Evolutionary conservation across 2,797 vertebrate genomes (phyloP).

Genomic region (Manis pentadactyla): DNA sequence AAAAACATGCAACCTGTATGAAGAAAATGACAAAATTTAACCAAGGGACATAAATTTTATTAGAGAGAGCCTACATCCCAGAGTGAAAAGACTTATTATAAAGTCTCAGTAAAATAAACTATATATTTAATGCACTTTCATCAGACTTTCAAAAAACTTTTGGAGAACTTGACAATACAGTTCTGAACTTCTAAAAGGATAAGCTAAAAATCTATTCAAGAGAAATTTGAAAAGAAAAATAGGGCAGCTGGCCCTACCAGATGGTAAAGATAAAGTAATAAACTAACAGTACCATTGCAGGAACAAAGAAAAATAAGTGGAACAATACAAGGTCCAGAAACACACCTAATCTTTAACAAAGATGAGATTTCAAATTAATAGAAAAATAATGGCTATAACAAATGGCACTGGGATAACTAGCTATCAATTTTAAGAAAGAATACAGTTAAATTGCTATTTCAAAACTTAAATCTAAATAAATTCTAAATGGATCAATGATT

Average conservation of each 20-base stretch:
- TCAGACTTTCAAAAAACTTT: slow-evolving; percentile 34
- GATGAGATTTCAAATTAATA: not conserved
- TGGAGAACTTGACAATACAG: not conserved
- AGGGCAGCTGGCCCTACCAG: not conserved
- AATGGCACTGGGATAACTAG: not conserved
- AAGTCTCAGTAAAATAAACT: not conserved
- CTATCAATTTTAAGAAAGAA: not conserved
- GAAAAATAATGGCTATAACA: not conserved
- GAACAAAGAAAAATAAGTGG: not conserved
- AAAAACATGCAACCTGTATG: slow-evolving; percentile 7
- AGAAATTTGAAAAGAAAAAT: slow-evolving; percentile 22
- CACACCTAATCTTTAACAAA: not conserved
- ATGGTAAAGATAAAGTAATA: not conserved
- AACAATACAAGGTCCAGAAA: not conserved
- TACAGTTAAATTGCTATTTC: slow-evolving; percentile 5
- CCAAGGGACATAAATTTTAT: slow-evolving; percentile 16
- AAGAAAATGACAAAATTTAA: slow-evolving; percentile 53
- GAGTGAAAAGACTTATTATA: not conserved
- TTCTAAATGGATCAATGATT: not conserved
- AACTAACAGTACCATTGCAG: not conserved
- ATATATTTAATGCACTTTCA: not conserved
- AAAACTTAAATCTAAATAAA: slow-evolving; percentile 42
- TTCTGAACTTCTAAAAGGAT: slow-evolving; percentile 36
- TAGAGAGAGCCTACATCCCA: not conserved
- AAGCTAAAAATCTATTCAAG: slow-evolving; percentile 39